phyloP scores from a whole-genome alignment of 1,140 invertebrate species.

The Heterodera schachtii region DNA sequence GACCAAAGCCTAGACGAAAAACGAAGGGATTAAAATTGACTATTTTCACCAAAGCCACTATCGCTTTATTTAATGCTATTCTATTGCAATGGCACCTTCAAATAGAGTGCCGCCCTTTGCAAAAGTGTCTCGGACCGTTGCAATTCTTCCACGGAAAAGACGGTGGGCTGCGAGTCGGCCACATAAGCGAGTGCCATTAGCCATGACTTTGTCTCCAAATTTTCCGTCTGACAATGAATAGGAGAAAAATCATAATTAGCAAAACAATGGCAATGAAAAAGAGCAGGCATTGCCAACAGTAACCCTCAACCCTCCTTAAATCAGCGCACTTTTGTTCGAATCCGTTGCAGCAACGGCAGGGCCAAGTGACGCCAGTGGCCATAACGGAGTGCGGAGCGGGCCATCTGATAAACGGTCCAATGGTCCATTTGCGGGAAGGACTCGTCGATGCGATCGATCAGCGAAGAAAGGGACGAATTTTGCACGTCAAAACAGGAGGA shows the following conservation, averaged over 20 bases:
- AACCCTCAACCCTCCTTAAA: too few species aligned
- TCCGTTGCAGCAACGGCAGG: conserved; percentile 16
- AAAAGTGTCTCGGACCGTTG: conserved; percentile 9
- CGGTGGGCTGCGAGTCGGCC: conserved; percentile 14
- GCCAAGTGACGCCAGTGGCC: conserved; percentile 28
- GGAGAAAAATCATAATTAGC: too few species aligned
- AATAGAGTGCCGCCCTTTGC: conserved; percentile 22
- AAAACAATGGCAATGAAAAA: too few species aligned
- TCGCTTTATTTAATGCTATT: too few species aligned
- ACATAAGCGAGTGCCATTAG: conserved; percentile 23
- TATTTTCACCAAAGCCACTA: too few species aligned
- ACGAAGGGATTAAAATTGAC: background rate
- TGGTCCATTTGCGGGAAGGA: background rate
- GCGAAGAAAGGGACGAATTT: conserved; percentile 1
- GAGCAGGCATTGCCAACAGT: too few species aligned
- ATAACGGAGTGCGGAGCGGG: conserved; percentile 17
- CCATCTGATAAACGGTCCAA: conserved; percentile 22
- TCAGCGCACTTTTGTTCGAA: background rate
- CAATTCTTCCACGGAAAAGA: conserved; percentile 9
- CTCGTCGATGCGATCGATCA: background rate
- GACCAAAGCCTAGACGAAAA: background rate
- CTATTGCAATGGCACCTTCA: too few species aligned
- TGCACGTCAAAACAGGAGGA: background rate
- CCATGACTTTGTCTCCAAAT: conserved; percentile 33
- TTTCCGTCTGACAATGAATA: conserved; percentile 32